phyloP scores from a whole-genome alignment of 2,888 invertebrate genomes.

The Neelides folsomi region DNA sequence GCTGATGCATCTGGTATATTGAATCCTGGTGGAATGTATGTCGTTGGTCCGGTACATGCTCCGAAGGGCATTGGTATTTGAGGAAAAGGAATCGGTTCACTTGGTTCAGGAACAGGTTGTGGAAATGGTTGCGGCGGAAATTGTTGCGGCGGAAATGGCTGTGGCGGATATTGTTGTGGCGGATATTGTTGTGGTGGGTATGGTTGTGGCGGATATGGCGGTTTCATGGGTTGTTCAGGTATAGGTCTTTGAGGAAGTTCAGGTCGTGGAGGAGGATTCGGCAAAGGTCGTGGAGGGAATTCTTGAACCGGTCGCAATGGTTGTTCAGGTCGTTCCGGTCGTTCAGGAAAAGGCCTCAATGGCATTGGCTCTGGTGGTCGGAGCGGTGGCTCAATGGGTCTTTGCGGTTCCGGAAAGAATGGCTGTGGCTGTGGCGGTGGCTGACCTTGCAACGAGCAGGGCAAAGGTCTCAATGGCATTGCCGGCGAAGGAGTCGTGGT shows the following conservation, averaged over 20 bases:
- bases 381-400: background rate
- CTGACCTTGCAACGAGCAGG: background rate
- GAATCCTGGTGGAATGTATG: conserved; percentile 27
- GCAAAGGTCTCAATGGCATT: conserved; percentile 2
- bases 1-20: conserved; percentile 6
- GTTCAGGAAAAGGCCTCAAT: background rate
- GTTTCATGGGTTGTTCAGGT: background rate
- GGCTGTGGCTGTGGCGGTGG: background rate
- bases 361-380: background rate
- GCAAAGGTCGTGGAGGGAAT: background rate
- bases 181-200: background rate
- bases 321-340: background rate
- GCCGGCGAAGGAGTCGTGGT: conserved; percentile 3
- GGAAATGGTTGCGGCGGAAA: background rate
- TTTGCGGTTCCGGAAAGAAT: background rate
- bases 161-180: background rate
- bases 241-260: background rate
- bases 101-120: background rate
- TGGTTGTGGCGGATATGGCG: background rate
- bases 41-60: too few relatives aligned
- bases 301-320: background rate
- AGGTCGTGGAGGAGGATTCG: background rate
- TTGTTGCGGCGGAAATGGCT: background rate
- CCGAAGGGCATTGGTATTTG: background rate
- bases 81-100: conserved; percentile 6